Evolutionary conservation across 2,113 vertebrate genomes (phyloP).

Genomic region (Kryptolebias marmoratus): DNA sequence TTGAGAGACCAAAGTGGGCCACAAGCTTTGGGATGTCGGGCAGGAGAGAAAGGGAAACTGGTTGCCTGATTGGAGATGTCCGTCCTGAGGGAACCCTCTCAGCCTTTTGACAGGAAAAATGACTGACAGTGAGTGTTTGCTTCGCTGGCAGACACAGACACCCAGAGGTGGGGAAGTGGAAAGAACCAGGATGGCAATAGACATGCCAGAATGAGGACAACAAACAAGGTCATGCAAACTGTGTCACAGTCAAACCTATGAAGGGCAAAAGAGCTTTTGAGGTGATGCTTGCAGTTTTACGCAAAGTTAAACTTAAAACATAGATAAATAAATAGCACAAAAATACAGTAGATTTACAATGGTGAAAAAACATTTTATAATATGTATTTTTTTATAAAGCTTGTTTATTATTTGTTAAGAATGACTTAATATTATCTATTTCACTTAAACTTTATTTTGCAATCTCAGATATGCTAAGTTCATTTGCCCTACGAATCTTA

Average conservation of each 20-base stretch:
- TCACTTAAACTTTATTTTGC: too few relatives aligned
- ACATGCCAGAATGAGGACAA: constrained; percentile 52
- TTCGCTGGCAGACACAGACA: constrained; percentile 57
- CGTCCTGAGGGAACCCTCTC: constrained; percentile 41
- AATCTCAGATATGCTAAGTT: too few relatives aligned
- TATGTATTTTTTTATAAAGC: too few relatives aligned
- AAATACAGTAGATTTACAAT: background rate
- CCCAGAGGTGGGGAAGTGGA: constrained; percentile 61
- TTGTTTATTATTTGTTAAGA: too few relatives aligned
- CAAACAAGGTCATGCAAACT: constrained; percentile 69
- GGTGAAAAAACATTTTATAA: background rate
- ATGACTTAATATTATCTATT: too few relatives aligned
- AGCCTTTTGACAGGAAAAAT: constrained; percentile 53
- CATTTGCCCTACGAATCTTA: too few relatives aligned
- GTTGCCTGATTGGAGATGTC: constrained; percentile 54
- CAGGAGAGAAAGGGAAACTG: constrained; percentile 13
- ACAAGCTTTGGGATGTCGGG: constrained; percentile 32
- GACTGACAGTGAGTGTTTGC: constrained; percentile 70
- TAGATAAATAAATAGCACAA: background rate
- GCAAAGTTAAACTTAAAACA: background rate
- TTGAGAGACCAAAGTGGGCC: constrained; percentile 52
- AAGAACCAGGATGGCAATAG: constrained; percentile 55
- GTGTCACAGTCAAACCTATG: constrained; percentile 48
- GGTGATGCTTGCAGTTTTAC: constrained; percentile 28
- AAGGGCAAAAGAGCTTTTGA: constrained; percentile 31